Conservation (phyloP, 1,140 invertebrate genomes). For the Goniozus legneri region DNA sequence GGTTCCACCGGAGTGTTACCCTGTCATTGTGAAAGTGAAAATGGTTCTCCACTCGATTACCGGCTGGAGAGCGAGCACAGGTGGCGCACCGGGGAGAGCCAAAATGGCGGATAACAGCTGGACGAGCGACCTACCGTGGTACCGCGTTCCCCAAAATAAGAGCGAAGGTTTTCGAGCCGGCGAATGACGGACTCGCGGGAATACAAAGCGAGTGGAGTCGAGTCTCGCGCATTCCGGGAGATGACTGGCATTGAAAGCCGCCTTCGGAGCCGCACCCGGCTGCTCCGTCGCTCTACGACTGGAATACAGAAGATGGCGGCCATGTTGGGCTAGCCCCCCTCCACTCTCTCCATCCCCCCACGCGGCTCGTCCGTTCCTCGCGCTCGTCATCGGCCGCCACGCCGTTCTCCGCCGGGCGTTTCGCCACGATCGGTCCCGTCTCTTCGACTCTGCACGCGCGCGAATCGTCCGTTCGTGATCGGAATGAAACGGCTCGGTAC, state of each 20-base stretch:
- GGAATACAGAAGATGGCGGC: conserved; percentile 52
- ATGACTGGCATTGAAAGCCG: conserved; percentile 52
- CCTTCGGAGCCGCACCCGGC: conserved; percentile 40
- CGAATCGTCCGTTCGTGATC: no score
- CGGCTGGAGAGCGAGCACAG: conserved; percentile 16
- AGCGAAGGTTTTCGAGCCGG: no score
- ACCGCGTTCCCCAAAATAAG: no score
- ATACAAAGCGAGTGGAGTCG: conserved; percentile 42
- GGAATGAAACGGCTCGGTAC: no score
- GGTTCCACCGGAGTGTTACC: no score
- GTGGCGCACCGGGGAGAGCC: conserved; percentile 33
- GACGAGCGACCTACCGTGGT: no score
- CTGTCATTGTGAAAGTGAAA: no score
- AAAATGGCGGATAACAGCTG: conserved; percentile 34
- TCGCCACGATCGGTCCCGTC: background rate
- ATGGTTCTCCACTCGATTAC: no score
- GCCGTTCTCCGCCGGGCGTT: conserved; percentile 6
- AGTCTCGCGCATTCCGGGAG: conserved; percentile 42
- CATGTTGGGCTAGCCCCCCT: conserved; percentile 38
- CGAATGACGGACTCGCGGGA: conserved; percentile 32
- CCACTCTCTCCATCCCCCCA: conserved; percentile 8
- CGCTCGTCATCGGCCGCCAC: conserved; percentile 4
- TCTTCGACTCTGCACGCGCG: background rate
- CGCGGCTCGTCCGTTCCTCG: conserved; percentile 10
- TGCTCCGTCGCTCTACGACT: conserved; percentile 35